Percentiles rank a stretch among this genome's conserved stretches.
These are phyloP conservation scores for Podarcis raffonei DNA, from an alignment of 2,113 vertebrate genomes.

Conservation along the genomic window DNA sequence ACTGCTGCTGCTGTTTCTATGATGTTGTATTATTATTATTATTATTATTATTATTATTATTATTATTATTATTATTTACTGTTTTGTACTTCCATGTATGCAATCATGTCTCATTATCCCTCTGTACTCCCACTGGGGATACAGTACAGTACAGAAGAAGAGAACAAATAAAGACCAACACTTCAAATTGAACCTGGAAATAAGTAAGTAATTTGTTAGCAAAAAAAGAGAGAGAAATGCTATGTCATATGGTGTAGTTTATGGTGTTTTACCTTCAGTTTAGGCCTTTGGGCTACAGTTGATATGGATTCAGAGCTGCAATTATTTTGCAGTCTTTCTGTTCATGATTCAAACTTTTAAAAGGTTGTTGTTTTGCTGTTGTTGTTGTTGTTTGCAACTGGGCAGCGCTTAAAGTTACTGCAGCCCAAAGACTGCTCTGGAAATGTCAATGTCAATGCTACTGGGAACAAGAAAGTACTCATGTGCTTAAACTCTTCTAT, in stretches of 20 bases:
- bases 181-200: no score
- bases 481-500: neutral
- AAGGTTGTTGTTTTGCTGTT: neutral
- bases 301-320: neutral
- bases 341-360: neutral
- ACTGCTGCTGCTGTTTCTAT: no score
- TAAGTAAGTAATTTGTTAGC: no score
- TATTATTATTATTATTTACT: no score
- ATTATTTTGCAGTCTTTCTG: neutral
- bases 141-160: no score
- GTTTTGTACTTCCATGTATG: no score
- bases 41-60: no score
- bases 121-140: no score
- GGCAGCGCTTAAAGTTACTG: neutral
- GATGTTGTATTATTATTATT: no score
- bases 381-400: neutral
- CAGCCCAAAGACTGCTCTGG: neutral
- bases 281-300: neutral
- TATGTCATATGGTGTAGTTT: neutral
- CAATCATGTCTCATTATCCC: no score
- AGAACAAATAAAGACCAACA: no score
- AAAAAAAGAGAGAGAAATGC: no score
- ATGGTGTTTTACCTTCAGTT: neutral
- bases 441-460: neutral
- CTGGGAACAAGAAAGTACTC: neutral